Conservation (phyloP, 2,888 invertebrate genomes). For the Euproctis similis region DNA sequence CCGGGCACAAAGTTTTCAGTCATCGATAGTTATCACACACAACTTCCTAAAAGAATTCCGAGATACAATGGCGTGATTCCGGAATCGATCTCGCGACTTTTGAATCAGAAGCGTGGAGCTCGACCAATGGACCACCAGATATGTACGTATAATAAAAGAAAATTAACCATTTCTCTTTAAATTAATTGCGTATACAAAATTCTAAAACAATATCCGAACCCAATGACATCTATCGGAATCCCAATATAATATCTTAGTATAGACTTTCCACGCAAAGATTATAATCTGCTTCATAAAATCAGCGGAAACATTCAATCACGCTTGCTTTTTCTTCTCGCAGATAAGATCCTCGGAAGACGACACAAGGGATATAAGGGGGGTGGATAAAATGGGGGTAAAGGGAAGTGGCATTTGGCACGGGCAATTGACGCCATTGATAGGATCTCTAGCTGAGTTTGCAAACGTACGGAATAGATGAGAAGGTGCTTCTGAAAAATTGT, state of each 20-base stretch:
- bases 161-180: neutral
- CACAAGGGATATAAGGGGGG: slow-evolving; percentile 16
- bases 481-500: slow-evolving; percentile 6
- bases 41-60: no score
- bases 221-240: slow-evolving; percentile 19
- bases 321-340: slow-evolving; percentile 44
- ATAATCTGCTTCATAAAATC: slow-evolving; percentile 54
- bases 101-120: no score
- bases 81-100: no score
- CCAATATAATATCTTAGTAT: slow-evolving; percentile 29
- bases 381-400: slow-evolving; percentile 25
- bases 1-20: no score
- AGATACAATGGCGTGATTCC: no score
- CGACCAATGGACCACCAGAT: no score
- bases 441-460: slow-evolving; percentile 72
- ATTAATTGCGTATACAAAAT: no score
- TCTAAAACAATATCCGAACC: slow-evolving; percentile 8
- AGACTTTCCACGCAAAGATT: slow-evolving; percentile 43
- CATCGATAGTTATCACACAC: no score
- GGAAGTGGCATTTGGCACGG: slow-evolving; percentile 75
- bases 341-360: slow-evolving; percentile 44
- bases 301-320: slow-evolving; percentile 70
- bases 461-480: slow-evolving; percentile 42
- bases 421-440: slow-evolving; percentile 76
- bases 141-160: no score